Base-by-base conservation (phyloP, 2,888 invertebrate species). In the Dicranocentrus wangi region DNA sequence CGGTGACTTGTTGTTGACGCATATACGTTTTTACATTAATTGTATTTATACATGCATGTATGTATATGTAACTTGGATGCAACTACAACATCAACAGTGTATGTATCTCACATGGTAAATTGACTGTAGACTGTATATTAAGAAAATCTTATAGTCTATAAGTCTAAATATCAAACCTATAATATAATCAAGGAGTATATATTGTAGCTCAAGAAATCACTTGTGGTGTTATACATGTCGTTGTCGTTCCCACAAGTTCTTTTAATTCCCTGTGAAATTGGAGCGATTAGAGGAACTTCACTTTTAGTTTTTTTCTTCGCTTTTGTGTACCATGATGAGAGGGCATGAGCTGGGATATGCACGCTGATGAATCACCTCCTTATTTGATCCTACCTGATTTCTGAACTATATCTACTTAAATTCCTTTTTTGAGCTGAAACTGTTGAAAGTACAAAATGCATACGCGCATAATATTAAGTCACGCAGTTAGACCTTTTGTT, bases 231-330 rank as follows among this genome's bases (percentile, higher is more conserved):
- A 10, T 32, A 10, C 10, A 32, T n/a, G n/a, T n/a, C 32, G 10
- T 32, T 47, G 47, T 32, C 2, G 53, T 73, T 73, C 73, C 65
- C 73, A 73, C 65, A 32, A 47, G 13, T 17, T 17, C 23, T 25
- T 15, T 63, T 68, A 60, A 76, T 68, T 76, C 60, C 32, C 66
- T 76, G 66, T 60, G 76, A 68, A 76, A 76, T 42, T 76, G 17
- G 76, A 68, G 19, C 76, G 68, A 76, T 76, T 66, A 60, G 53
- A 60, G 60, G 2, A 21, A 72, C 32, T 13, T 58, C 28, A 7
- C 21, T 32, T 69, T 55, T 69, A 47, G 47, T 47, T 47, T 47
- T 47, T 47, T n/a, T 15, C n/a, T 47, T 47, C n/a, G 2, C 15
- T n/a, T 47, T 47, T n/a, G 2, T 7, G 47, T 47, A n/a, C 15